Conservation (phyloP, 1,140 invertebrate species). For the Penaeus japonicus region DNA sequence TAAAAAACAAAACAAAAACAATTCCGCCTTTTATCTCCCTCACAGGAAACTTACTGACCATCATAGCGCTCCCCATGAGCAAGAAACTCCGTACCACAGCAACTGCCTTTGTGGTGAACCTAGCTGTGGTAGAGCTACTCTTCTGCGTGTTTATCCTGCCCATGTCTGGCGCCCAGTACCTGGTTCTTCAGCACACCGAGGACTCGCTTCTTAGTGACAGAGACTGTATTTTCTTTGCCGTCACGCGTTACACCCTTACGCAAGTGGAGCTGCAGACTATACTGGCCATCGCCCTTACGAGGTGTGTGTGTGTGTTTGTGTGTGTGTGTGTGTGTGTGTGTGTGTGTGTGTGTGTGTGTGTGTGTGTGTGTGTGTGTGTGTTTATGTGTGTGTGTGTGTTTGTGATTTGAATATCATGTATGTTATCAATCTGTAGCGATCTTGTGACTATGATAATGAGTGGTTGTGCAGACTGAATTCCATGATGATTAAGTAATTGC, state of each 20-base stretch:
- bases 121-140: slow-evolving; percentile 55
- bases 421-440: too few species aligned
- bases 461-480: too few species aligned
- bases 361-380: not conserved
- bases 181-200: slow-evolving; percentile 39
- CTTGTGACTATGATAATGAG: too few species aligned
- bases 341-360: not conserved
- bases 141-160: slow-evolving; percentile 58
- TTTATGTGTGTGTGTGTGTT: not conserved
- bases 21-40: not conserved
- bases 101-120: slow-evolving; percentile 58
- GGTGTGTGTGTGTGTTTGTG: not conserved
- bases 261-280: slow-evolving; percentile 48
- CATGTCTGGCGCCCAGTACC: slow-evolving; percentile 57
- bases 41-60: slow-evolving; percentile 58
- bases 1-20: too few species aligned
- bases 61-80: slow-evolving; percentile 57
- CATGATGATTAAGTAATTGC: too few species aligned
- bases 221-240: slow-evolving; percentile 51
- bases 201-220: slow-evolving; percentile 39
- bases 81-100: slow-evolving; percentile 57
- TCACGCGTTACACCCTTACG: slow-evolving; percentile 34
- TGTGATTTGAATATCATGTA: not conserved
- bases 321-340: not conserved
- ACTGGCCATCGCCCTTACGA: slow-evolving; percentile 44